Evolutionary conservation across 2,113 vertebrate species (phyloP), one percentile per base, ranked within the genome.

Genomic region (Hemiscyllium ocellatum): DNA sequence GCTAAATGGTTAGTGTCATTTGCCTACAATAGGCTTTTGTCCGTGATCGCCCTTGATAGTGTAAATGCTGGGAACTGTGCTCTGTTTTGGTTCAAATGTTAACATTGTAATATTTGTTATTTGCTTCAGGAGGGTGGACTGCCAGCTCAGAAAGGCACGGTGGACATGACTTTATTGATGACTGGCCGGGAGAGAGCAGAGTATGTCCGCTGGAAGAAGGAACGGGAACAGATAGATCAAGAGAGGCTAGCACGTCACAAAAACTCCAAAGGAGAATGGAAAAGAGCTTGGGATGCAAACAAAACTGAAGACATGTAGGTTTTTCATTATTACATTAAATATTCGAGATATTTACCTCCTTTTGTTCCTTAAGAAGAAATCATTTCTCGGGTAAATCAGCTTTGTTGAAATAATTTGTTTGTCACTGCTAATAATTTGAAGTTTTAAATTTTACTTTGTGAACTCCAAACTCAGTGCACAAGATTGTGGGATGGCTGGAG

Each of bases 181-280:
- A 97, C 96, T 0, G 97, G 97, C 8, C 97, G 98, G 96, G 98
- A 98, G 95, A 97, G 98, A 96, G 96, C 96, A 96, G 98, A 99
- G 96, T 99, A 99, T 37, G 95, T 97, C 5, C 98, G 97, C 80
- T 99, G 99, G 99, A 99, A 99, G 96, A 98, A 97, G 95, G 99
- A 99, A 96, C 97, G 99, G 0, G 98, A 99, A 42, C 98, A 98
- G 97, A 99, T 99, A 0, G 99, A 99, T 97, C 97, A 97, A 95
- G 99, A 99, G 95, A 97, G 98, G 12, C 97, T 99, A 91, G 98
- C 98, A 0, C 97, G 99, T 4, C 99, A 99, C 97, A 98, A 98
- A 97, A 99, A 99, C 0, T 97, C 98, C 29, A 98, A 98, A 97
- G 99, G 99, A 96, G 99, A 99, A 97, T 99, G 99, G 99, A 98